Percentiles rank a stretch among this genome's conserved stretches.
phyloP scores from a whole-genome alignment of 2,797 vertebrate species.

The Gambelia wislizenii region DNA sequence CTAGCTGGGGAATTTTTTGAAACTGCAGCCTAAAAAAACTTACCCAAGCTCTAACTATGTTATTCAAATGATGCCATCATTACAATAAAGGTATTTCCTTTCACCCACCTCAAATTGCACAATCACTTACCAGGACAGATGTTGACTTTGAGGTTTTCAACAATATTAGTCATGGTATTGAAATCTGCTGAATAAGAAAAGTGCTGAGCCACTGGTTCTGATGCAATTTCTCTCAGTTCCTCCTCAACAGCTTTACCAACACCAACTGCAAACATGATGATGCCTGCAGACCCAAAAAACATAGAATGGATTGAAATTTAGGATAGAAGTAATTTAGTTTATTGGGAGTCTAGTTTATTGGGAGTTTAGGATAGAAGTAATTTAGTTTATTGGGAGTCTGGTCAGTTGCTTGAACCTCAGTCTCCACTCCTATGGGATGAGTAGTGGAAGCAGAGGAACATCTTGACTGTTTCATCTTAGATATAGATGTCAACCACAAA shows the following conservation, averaged over 20 bases:
- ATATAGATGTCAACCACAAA: neutral
- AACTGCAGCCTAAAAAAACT: neutral
- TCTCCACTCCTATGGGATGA: neutral
- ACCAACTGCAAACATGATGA: constrained; percentile 96
- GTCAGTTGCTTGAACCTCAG: neutral
- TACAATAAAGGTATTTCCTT: neutral
- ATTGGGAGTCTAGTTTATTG: neutral
- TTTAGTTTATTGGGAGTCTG: neutral
- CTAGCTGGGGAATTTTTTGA: no score
- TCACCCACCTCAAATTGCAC: neutral
- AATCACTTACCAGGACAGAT: constrained; percentile 90
- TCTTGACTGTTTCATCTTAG: neutral
- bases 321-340: neutral
- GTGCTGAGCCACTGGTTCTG: constrained; percentile 91
- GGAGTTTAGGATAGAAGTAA: neutral
- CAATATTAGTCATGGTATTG: constrained; percentile 90
- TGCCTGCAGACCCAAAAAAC: constrained; percentile 77
- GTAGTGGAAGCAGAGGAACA: neutral
- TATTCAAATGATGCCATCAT: neutral
- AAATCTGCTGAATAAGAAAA: constrained; percentile 95
- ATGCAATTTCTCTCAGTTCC: constrained; percentile 92
- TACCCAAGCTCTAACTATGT: neutral
- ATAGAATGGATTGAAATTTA: neutral
- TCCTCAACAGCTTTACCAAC: constrained; percentile 96
- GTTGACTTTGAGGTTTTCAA: constrained; percentile 93